Evolutionary conservation across 2,113 vertebrate species (phyloP), one percentile per base, ranked within the genome.

Genomic region (Piprites chloris): DNA sequence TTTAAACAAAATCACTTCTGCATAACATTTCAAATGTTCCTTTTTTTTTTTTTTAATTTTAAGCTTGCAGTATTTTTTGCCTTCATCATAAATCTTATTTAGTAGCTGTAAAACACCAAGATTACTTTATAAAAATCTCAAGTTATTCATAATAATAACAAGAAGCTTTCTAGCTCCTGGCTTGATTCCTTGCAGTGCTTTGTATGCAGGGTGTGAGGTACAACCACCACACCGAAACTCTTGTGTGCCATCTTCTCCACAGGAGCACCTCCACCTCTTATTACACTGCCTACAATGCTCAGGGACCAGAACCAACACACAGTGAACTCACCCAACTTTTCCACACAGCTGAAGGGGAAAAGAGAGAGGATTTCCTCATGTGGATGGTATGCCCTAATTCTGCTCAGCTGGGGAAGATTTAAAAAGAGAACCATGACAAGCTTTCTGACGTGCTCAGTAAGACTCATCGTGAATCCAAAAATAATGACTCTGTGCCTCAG

Each of bases 361-460:
- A 46, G 44, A 56, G 33, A 55, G 37, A 55, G 26, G 22, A 22
- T 84, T 87, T 92, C 56, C 80, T 92, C 88, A 78, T 65, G n/a
- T 16, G 27, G 23, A 50, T 71, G 90, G 68, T 11, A 88, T 93
- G 93, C 72, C 73, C 85, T 86, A 93, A 81, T 90, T 83, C 88
- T 84, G 39, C 68, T 50, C 66, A 33, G 62, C 72, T 85, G 27
- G 3, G 23, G 33, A 56, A 68, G 28, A 35, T 39, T 73, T 55
- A 33, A 32, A 68, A 56, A 65, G 39, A 89, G 85, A 77, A 92
- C 0, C 3, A 69, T 15, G 69, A 95, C 85, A 73, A 46, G 21
- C 39, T 71, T 24, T 56, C 81, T 93, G 91, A 93, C 61, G 14
- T 83, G 80, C 2, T 20, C 11, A 0, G 67, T 66, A 17, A 74